A percentile compares a stretch with the other conserved stretches of the same genome.
Evolutionary conservation across 2,113 vertebrate genomes (phyloP).

Genomic region (Morphnarchus princeps): DNA sequence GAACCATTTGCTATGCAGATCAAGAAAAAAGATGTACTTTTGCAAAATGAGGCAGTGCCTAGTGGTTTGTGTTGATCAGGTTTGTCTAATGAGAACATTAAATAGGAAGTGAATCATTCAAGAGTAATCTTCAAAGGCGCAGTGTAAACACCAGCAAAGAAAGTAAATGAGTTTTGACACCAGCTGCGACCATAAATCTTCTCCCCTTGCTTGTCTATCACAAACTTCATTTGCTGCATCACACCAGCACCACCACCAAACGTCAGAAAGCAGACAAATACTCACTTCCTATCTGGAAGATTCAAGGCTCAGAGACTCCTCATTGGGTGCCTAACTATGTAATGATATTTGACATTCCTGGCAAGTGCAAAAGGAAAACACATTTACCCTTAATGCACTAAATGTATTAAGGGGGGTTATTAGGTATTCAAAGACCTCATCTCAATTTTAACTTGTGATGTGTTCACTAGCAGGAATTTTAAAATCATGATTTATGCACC

Average conservation of each 20-base stretch:
- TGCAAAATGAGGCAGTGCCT: not conserved
- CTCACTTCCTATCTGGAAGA: not conserved
- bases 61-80: not conserved
- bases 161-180: not conserved
- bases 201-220: not conserved
- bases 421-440: conserved; percentile 9
- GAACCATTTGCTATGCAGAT: conserved; percentile 35
- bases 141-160: not conserved
- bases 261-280: not conserved
- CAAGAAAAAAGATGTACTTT: not conserved
- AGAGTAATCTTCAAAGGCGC: not conserved
- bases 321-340: not conserved
- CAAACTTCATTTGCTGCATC: not conserved
- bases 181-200: not conserved
- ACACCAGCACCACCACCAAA: not conserved
- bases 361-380: not conserved
- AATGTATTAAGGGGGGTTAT: not conserved
- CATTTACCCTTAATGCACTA: not conserved
- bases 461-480: not conserved
- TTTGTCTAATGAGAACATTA: not conserved
- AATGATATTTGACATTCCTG: not conserved
- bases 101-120: not conserved
- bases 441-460: not conserved
- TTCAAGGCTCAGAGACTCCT: not conserved
- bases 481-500: not conserved